phyloP scores from a whole-genome alignment of 2,888 invertebrate genomes.

The Dicranocentrus wangi region DNA sequence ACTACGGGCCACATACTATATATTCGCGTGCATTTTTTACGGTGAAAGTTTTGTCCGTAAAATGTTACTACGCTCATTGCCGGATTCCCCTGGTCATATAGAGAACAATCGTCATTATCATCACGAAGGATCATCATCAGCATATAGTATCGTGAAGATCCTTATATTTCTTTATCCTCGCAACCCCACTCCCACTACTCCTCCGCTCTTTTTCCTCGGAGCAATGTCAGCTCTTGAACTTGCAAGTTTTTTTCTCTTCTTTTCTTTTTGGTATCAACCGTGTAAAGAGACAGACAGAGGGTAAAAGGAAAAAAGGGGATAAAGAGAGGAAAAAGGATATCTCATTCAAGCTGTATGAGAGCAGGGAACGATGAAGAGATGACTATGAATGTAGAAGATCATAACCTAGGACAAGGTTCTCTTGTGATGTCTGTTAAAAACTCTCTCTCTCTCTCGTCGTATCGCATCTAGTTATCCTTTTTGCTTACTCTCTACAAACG shows the following conservation, averaged over 20 bases:
- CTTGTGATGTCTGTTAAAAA: slow-evolving; percentile 25
- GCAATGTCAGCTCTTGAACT: neutral
- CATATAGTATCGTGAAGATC: neutral
- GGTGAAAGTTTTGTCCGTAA: too few relatives aligned
- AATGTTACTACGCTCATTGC: too few relatives aligned
- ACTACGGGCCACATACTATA: too few relatives aligned
- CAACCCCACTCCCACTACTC: neutral
- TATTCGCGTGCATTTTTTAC: too few relatives aligned
- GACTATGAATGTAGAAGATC: slow-evolving; percentile 24
- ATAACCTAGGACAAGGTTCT: slow-evolving; percentile 34
- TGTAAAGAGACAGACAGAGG: neutral
- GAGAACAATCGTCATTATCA: slow-evolving; percentile 7
- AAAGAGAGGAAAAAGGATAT: neutral
- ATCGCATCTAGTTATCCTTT: neutral
- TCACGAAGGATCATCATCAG: slow-evolving; percentile 2
- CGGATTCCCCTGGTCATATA: neutral
- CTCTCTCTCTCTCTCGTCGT: slow-evolving; percentile 5
- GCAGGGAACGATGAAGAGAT: slow-evolving; percentile 14
- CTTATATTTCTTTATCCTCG: too few relatives aligned
- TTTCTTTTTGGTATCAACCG: neutral
- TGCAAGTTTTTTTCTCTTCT: neutral
- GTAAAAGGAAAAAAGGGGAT: slow-evolving; percentile 6
- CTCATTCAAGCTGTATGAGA: slow-evolving; percentile 18
- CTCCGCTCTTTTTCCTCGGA: neutral
- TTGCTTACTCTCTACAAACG: neutral